These are phyloP conservation scores for Coenonympha arcania DNA, from an alignment of 2,888 invertebrate species.

Conservation along the genomic window DNA sequence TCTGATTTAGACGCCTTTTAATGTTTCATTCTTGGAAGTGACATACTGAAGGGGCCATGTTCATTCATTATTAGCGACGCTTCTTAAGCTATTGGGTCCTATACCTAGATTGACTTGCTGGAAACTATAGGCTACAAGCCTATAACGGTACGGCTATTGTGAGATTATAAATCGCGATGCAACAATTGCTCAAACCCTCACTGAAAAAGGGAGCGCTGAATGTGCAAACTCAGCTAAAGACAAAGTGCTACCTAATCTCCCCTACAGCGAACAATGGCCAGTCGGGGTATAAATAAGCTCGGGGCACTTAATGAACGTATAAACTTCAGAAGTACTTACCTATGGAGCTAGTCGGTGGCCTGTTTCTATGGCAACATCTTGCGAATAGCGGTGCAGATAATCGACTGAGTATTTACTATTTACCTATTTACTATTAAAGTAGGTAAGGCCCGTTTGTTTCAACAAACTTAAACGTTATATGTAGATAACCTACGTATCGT, in stretches of 20 bases:
- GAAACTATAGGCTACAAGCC: no score
- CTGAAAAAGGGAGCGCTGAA: constrained; percentile 22
- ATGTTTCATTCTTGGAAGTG: constrained; percentile 16
- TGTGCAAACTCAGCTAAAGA: constrained; percentile 48
- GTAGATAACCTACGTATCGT: no score
- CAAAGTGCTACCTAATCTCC: constrained; percentile 61
- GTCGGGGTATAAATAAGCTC: constrained; percentile 64
- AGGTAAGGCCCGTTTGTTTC: no score
- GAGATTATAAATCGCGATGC: neutral
- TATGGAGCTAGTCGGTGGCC: constrained; percentile 42
- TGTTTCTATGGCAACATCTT: constrained; percentile 28
- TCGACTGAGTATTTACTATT: neutral
- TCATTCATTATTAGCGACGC: neutral
- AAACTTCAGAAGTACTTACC: constrained; percentile 51
- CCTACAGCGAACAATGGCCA: constrained; percentile 55
- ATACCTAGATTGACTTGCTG: no score
- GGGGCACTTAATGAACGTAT: constrained; percentile 68
- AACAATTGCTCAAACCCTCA: neutral
- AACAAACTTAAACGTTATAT: no score
- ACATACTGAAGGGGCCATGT: neutral
- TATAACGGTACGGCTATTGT: no score
- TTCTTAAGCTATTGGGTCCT: neutral
- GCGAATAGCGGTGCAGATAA: neutral
- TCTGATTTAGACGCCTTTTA: constrained; percentile 15
- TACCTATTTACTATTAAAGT: neutral